Base-by-base conservation (phyloP, 2,113 vertebrate species). In the Pycnonotus jocosus region DNA sequence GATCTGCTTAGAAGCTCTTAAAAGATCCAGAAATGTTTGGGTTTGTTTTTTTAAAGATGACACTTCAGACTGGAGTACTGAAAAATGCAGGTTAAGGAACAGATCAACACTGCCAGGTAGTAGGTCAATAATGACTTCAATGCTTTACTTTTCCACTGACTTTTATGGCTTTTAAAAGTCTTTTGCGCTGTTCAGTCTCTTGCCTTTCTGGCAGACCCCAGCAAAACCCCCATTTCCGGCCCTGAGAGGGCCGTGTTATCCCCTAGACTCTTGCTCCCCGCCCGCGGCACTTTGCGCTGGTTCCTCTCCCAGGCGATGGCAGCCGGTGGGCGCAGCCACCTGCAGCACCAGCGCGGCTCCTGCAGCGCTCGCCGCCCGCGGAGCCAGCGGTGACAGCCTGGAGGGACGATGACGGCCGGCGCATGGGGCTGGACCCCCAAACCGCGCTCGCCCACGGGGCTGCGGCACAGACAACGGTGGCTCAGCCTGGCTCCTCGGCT, bases 271-370 rank as follows among this genome's bases (percentile, higher is more conserved):
- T 21, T 0, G 6, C 2, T 44, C 23, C 40, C 20, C 3, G 25
- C 40, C 40, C 0, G 8, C 0, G 2, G 56, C 44, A 5, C 74
- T 71, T 44, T 0, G 10, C 1, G 3, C n/a, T 2, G 38, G 35
- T 8, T 72, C 15, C 31, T 23, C 7, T 64, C 37, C 37, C 61
- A 14, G 22, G 83, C 20, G 2, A 25, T 2, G 66, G 61, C 57
- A 45, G 65, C 37, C 50, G 4, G 27, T 0, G 33, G 38, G 28
- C 11, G 53, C 1, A 2, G 12, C 21, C 45, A 4, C 74, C 31
- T 1, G 4, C 38, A 22, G 53, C 6, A 1, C 10, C n/a, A 4
- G 58, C 53, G 7, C 3, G 0, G 37, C 45, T 15, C 33, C 35
- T 3, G 9, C 47, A 4, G 10, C 3, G 1, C 8, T 1, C 4